These are phyloP conservation scores for Aramus guarauna DNA, from an alignment of 2,113 vertebrate genomes.

Conservation along the genomic window DNA sequence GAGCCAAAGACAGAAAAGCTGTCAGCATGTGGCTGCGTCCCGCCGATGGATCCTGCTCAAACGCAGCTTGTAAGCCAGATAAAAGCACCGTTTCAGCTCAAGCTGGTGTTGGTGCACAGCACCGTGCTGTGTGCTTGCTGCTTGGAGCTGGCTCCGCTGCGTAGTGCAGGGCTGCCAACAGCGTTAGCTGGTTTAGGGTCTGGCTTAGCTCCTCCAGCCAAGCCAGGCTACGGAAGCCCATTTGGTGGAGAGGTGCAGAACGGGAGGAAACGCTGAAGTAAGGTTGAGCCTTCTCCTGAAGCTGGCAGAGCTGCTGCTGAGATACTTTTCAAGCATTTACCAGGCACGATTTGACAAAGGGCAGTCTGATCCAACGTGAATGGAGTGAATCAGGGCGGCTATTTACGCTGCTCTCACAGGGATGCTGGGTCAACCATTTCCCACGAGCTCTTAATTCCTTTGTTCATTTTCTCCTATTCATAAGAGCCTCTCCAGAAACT, in stretches of 20 bases:
- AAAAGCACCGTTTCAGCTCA: background rate
- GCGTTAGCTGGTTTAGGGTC: background rate
- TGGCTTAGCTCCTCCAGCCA: background rate
- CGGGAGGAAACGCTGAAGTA: background rate
- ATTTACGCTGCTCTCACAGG: background rate
- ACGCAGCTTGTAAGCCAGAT: fast-evolving
- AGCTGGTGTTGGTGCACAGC: background rate
- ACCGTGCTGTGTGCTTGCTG: background rate
- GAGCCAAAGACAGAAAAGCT: background rate
- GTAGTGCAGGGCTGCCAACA: fast-evolving
- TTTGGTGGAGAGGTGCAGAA: background rate
- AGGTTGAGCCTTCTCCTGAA: background rate
- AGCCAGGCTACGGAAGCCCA: fast-evolving
- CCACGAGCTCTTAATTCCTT: background rate
- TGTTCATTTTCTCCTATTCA: background rate
- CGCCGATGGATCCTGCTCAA: background rate
- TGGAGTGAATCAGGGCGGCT: background rate
- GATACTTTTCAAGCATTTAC: background rate
- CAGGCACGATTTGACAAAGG: background rate
- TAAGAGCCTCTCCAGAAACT: background rate
- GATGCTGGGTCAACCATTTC: background rate
- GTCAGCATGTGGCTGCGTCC: background rate
- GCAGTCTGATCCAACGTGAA: background rate
- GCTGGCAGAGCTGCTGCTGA: background rate
- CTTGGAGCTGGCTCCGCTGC: background rate